Evolutionary conservation across 37 sponge, comb jelly and placozoan species (phyloP).

Genomic region (Eunapius fragilis): DNA sequence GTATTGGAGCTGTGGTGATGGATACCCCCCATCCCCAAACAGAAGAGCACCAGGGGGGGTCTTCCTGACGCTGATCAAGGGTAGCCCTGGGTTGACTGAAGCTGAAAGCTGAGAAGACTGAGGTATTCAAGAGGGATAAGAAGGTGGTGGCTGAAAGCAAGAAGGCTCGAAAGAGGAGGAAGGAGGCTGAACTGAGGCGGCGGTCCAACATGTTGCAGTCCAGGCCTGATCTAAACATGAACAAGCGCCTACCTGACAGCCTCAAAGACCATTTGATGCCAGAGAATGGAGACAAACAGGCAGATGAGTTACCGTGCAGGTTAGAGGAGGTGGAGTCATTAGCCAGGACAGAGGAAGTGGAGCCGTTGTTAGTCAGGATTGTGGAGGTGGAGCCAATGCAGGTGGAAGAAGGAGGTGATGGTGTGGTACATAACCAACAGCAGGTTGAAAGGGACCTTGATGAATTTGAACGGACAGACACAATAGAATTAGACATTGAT

Average conservation of each 20-base stretch:
- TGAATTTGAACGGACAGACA: neutral
- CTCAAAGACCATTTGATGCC: neutral
- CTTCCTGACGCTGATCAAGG: conserved; percentile 52
- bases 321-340: neutral
- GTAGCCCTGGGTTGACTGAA: neutral
- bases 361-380: neutral
- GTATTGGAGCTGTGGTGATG: too few relatives aligned
- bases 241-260: neutral
- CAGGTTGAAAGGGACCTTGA: neutral
- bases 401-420: neutral
- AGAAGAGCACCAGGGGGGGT: conserved; percentile 63
- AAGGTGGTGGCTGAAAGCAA: neutral
- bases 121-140: conserved; percentile 33
- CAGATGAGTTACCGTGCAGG: neutral
- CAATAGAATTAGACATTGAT: neutral
- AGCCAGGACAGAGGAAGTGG: too few relatives aligned
- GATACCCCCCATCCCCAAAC: neutral
- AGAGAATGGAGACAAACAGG: neutral
- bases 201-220: neutral
- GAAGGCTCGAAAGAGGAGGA: conserved; percentile 1
- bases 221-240: neutral
- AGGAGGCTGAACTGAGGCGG: neutral
- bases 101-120: conserved; percentile 30
- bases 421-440: neutral
- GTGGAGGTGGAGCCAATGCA: neutral